These are phyloP conservation scores for Colinus virginianus DNA, from an alignment of 2,113 vertebrate genomes.

Conservation along the genomic window DNA sequence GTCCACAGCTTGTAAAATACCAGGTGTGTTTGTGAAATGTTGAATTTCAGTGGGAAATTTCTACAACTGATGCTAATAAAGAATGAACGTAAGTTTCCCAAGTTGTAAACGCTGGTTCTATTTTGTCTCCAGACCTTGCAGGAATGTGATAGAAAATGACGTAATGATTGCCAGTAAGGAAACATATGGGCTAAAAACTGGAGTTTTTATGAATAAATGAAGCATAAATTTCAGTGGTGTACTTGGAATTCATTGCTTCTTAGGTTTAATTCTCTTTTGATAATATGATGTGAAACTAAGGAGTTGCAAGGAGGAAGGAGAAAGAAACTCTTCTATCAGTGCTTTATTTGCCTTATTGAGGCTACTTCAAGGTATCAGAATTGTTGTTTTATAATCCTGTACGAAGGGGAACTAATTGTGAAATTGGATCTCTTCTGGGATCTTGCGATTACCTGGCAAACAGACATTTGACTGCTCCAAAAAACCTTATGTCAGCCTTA, in stretches of 20 bases:
- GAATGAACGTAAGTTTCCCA: not conserved
- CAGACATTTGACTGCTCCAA: not conserved
- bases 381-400: not conserved
- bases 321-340: not conserved
- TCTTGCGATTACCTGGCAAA: not conserved
- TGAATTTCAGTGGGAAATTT: not conserved
- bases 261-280: not conserved
- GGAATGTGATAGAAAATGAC: not conserved
- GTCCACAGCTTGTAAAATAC: not conserved
- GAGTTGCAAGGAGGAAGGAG: not conserved
- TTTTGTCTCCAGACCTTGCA: not conserved
- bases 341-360: not conserved
- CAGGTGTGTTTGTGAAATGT: not conserved
- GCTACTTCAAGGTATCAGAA: not conserved
- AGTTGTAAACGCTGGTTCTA: not conserved
- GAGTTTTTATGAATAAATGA: not conserved
- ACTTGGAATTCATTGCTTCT: not conserved
- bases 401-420: not conserved
- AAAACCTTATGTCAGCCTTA: not conserved
- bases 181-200: not conserved
- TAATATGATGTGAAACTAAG: not conserved
- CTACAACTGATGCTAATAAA: not conserved
- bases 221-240: accelerated
- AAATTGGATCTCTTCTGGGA: not conserved
- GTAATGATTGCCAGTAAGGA: not conserved